Evolutionary conservation across 1,140 invertebrate species (phyloP), one percentile per base, ranked within the genome.

Genomic region (Cyclargus thomasi): DNA sequence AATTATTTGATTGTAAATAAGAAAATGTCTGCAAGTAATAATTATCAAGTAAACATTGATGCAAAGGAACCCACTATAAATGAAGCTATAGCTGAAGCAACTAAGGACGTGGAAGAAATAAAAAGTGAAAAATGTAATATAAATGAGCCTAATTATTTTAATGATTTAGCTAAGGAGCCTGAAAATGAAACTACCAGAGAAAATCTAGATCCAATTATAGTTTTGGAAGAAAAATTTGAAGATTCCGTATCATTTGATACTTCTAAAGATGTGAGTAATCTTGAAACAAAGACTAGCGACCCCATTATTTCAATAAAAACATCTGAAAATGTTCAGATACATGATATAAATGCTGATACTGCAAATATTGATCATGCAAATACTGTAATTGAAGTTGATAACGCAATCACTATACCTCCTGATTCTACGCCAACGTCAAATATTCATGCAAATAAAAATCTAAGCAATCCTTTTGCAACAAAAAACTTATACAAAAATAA

Each of bases 401-500:
- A 47, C 39, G 5, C 39, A 47, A 16, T 47, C 11, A 16, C 6
- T 47, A 47, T 14, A 14, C 11, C 39, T 8, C 39, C 39, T 16
- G n/a, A n/a, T n/a, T n/a, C 2, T 11, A 68, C 53, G 68, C n/a
- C n/a, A 59, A 20, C 2, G n/a, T 6, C 62, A 0, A 23, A 18
- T 22, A 17, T 8, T 35, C 23, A 63, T 35, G 17, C 5, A 2
- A 63, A 8, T 63, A 10, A 63, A 63, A 35, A 10, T 29, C 29
- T 4, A 63, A 17, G 16, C 62, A 35, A 29, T 22, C 14, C 39
- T 47, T 47, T 11, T 47, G 10, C 14, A 16, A 16, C 11, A 47
- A 11, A 29, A 7, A 29, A 29, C 5, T 7, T 11, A 14, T 14
- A 47, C 39, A 16, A 76, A 21, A 73, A 78, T 2, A 53, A 29